phyloP scores from a whole-genome alignment of 1,140 invertebrate species.

The Coboldia fuscipes region DNA sequence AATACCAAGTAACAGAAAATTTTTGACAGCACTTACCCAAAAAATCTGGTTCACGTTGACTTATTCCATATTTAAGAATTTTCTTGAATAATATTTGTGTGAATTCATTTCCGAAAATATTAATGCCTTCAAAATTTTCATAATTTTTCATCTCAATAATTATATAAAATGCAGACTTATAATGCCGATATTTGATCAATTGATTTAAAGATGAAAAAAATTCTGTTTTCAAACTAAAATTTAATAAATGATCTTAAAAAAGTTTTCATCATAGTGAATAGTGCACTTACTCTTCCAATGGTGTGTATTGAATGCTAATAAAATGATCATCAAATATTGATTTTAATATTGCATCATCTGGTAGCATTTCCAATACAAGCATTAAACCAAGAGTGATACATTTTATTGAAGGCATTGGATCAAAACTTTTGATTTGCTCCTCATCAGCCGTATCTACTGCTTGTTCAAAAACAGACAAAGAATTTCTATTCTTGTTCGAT shows the following conservation, averaged over 20 bases:
- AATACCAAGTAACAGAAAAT: neutral
- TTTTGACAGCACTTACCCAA: conserved; percentile 6
- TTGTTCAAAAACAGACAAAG: too few species aligned
- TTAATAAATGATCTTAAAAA: too few species aligned
- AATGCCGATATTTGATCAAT: conserved; percentile 14
- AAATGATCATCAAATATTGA: too few species aligned
- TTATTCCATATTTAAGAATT: conserved; percentile 12
- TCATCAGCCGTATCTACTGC: too few species aligned
- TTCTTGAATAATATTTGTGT: conserved; percentile 5
- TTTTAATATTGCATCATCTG: too few species aligned
- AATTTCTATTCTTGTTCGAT: too few species aligned
- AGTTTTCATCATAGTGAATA: neutral
- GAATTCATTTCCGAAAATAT: neutral
- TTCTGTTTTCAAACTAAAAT: conserved; percentile 8
- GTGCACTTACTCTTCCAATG: too few species aligned
- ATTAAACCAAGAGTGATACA: too few species aligned
- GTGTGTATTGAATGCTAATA: too few species aligned
- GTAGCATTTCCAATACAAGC: too few species aligned
- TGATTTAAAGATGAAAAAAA: conserved; percentile 15
- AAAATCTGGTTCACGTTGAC: conserved; percentile 13
- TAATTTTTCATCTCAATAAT: conserved; percentile 13
- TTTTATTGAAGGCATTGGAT: too few species aligned
- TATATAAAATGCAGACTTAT: conserved; percentile 16
- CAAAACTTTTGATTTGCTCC: too few species aligned
- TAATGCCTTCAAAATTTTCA: conserved; percentile 5